These are phyloP conservation scores for Aleiodes testaceus DNA, from an alignment of 2,888 invertebrate species.

Conservation along the genomic window DNA sequence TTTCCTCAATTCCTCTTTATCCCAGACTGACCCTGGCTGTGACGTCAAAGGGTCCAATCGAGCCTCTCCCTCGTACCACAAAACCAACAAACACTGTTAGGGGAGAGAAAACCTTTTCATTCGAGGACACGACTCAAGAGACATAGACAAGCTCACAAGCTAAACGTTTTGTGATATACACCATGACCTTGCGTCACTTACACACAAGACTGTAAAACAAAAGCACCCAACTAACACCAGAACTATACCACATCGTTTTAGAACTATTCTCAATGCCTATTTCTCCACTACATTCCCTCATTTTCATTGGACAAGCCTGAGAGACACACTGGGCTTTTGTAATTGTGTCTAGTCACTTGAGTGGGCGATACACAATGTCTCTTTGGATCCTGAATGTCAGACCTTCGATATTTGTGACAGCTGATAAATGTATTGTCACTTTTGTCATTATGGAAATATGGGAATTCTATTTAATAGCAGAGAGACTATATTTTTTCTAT, in stretches of 20 bases:
- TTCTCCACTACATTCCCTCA: background rate
- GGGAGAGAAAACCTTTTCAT: conserved; percentile 25
- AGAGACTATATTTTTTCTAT: too few relatives aligned
- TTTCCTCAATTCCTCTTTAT: background rate
- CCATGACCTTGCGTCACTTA: conserved; percentile 34
- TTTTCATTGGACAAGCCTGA: background rate
- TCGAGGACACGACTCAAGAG: conserved; percentile 40
- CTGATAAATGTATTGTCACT: conserved; percentile 15
- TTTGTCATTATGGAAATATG: background rate
- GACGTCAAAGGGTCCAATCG: conserved; percentile 43
- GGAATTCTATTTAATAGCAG: too few relatives aligned
- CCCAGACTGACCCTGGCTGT: conserved; percentile 34
- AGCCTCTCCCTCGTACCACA: conserved; percentile 19
- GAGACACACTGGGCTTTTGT: conserved; percentile 1
- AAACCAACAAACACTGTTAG: background rate
- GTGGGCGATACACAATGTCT: conserved; percentile 25
- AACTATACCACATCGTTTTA: background rate
- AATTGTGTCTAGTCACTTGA: conserved; percentile 33
- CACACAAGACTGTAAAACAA: conserved; percentile 5
- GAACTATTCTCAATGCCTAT: background rate
- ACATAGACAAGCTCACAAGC: background rate
- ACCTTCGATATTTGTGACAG: conserved; percentile 20
- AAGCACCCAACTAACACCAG: background rate
- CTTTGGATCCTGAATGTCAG: conserved; percentile 4
- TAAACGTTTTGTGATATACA: conserved; percentile 19